These are phyloP conservation scores for Charaxes varanes DNA, from an alignment of 1,140 invertebrate species.

Conservation along the genomic window DNA sequence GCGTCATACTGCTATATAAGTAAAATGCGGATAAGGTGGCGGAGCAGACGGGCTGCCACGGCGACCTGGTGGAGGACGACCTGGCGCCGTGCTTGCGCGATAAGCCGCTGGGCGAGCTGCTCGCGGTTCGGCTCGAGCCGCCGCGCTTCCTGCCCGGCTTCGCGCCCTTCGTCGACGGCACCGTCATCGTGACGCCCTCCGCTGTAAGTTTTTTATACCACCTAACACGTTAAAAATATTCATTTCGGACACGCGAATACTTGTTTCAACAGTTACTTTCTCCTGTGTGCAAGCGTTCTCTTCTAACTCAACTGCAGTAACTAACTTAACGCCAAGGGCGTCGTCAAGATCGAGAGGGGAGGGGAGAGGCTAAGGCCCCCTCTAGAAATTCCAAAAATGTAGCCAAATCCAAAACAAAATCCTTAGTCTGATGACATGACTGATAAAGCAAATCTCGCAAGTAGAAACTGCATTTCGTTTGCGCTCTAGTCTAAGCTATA, in stretches of 20 bases:
- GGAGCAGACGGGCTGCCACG: conserved; percentile 85
- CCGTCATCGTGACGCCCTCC: conserved; percentile 80
- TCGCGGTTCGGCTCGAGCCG: conserved; percentile 82
- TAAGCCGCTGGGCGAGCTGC: conserved; percentile 81
- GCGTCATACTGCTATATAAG: conserved; percentile 3
- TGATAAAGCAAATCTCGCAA: too few relatives aligned
- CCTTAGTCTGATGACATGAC: too few relatives aligned
- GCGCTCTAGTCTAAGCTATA: too few relatives aligned
- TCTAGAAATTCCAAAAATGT: too few relatives aligned
- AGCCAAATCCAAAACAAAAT: too few relatives aligned
- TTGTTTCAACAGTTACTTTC: too few relatives aligned
- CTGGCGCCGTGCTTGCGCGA: conserved; percentile 88
- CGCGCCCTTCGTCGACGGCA: conserved; percentile 91
- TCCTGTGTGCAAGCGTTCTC: too few relatives aligned
- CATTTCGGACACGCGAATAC: neutral
- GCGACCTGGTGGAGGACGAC: conserved; percentile 85
- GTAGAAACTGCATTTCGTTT: too few relatives aligned
- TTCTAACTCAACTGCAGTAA: too few relatives aligned
- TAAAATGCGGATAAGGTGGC: conserved; percentile 71
- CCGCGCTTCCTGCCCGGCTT: conserved; percentile 90
- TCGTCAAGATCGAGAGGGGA: too few relatives aligned
- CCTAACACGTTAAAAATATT: neutral
- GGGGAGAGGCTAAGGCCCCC: too few relatives aligned
- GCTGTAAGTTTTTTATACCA: conserved; percentile 41
- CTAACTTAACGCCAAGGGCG: too few relatives aligned